These are phyloP conservation scores for Suricata suricatta DNA, from an alignment of 2,113 vertebrate species.

Conservation along the genomic window DNA sequence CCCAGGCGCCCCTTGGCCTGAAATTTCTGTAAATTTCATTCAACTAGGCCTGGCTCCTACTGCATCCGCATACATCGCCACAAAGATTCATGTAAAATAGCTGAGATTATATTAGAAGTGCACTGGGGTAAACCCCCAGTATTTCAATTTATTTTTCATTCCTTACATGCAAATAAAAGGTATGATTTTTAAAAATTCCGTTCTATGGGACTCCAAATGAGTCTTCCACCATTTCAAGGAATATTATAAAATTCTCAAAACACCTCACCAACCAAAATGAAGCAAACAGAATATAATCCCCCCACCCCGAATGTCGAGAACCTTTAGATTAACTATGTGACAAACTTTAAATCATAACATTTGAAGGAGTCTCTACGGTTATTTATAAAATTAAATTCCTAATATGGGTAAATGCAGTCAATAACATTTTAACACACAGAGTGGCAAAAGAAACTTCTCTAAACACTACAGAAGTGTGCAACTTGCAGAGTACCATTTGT, in stretches of 20 bases:
- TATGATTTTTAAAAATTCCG: background rate
- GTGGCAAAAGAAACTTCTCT: conserved; percentile 7
- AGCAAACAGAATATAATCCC: background rate
- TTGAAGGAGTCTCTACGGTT: background rate
- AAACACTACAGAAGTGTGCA: background rate
- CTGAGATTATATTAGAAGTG: background rate
- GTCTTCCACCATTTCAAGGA: background rate
- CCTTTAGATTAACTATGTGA: background rate
- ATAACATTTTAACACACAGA: background rate
- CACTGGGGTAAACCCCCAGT: background rate
- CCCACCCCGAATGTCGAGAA: background rate
- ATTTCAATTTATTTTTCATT: conserved; percentile 23
- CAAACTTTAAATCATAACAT: conserved; percentile 17
- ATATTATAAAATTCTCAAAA: conserved; percentile 21
- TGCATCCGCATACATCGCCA: background rate
- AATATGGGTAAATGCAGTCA: background rate
- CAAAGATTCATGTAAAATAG: background rate
- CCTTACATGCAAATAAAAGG: conserved; percentile 38
- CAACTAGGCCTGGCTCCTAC: background rate
- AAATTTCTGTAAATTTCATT: conserved; percentile 33
- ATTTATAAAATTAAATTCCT: conserved; percentile 16
- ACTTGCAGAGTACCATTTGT: background rate
- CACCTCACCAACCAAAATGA: conserved; percentile 13
- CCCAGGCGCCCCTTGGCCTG: background rate
- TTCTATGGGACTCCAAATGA: conserved; percentile 27